Conservation (phyloP, 2,888 invertebrate genomes). For the Poecilobothrus nobilitatus region DNA sequence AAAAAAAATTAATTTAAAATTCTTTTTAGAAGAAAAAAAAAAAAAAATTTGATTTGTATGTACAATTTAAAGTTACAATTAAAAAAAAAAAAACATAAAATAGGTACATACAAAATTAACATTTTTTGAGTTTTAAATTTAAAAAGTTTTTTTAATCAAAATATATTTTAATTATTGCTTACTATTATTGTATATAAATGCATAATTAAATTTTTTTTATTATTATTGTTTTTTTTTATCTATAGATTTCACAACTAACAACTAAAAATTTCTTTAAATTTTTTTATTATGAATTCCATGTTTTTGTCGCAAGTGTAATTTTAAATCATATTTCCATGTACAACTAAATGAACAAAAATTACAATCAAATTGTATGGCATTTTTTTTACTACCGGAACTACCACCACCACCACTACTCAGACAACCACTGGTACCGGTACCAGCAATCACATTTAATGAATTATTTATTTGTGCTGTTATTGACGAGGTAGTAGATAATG, state of each 20-base stretch:
- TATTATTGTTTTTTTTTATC: not conserved
- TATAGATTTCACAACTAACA: too few species aligned
- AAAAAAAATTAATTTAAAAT: not conserved
- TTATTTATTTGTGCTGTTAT: not conserved
- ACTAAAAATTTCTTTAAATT: slow-evolving; percentile 28
- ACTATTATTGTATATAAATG: not conserved
- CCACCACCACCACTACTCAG: slow-evolving; percentile 18
- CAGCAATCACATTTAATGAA: not conserved
- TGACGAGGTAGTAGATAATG: slow-evolving; percentile 7
- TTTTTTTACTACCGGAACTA: slow-evolving; percentile 28
- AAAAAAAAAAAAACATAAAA: too few species aligned
- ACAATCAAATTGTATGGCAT: slow-evolving; percentile 38
- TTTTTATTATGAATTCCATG: slow-evolving; percentile 45
- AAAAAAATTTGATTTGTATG: not conserved
- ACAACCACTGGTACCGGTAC: slow-evolving; percentile 1
- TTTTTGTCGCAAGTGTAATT: slow-evolving; percentile 43
- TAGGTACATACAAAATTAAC: too few species aligned
- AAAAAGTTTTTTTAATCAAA: not conserved
- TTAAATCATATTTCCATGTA: slow-evolving; percentile 44
- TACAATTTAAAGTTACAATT: not conserved
- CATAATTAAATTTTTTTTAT: not conserved
- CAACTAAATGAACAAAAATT: slow-evolving; percentile 42
- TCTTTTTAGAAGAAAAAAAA: too few species aligned
- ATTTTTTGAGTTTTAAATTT: too few species aligned
- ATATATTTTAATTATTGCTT: not conserved